These are phyloP conservation scores for Lucifuga dentata DNA, from an alignment of 2,113 vertebrate genomes.

Conservation along the genomic window DNA sequence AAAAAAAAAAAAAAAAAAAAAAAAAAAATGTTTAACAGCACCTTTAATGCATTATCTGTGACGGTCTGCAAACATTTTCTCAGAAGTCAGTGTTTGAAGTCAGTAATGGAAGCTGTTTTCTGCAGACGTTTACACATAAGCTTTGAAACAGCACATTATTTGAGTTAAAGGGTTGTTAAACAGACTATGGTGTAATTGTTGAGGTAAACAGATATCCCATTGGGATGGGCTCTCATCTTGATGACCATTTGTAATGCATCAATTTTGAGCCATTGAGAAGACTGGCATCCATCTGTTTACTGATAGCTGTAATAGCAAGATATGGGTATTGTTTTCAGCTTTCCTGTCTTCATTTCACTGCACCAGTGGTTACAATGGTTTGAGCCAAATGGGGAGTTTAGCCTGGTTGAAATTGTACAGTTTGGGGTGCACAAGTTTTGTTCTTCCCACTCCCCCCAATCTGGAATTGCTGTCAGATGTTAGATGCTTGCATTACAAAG, in stretches of 20 bases:
- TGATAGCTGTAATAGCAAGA: conserved; percentile 65
- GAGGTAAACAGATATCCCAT: conserved; percentile 54
- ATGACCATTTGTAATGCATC: conserved; percentile 66
- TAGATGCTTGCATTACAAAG: conserved; percentile 58
- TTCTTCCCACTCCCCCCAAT: conserved; percentile 53
- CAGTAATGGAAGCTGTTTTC: conserved; percentile 1
- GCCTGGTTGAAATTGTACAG: conserved; percentile 39
- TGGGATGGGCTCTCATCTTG: conserved; percentile 44
- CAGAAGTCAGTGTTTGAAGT: conserved; percentile 54
- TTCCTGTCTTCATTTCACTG: conserved; percentile 34
- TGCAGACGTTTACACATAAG: conserved; percentile 35
- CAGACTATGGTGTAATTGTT: conserved; percentile 35
- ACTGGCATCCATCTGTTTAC: conserved; percentile 56
- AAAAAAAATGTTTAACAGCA: conserved; percentile 50
- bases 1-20: too few species aligned
- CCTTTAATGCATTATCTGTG: conserved; percentile 58
- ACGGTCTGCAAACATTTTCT: conserved; percentile 68
- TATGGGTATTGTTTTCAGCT: conserved; percentile 58
- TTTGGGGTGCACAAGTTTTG: conserved; percentile 33
- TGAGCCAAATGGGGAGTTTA: conserved; percentile 44
- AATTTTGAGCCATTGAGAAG: conserved; percentile 51
- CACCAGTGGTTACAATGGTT: conserved; percentile 30
- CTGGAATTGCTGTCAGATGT: conserved; percentile 79
- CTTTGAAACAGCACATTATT: conserved; percentile 35
- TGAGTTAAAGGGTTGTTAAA: conserved; percentile 38